phyloP scores from a whole-genome alignment of 92 coral and sea anemone species.

The Epizoanthus rinbou region DNA sequence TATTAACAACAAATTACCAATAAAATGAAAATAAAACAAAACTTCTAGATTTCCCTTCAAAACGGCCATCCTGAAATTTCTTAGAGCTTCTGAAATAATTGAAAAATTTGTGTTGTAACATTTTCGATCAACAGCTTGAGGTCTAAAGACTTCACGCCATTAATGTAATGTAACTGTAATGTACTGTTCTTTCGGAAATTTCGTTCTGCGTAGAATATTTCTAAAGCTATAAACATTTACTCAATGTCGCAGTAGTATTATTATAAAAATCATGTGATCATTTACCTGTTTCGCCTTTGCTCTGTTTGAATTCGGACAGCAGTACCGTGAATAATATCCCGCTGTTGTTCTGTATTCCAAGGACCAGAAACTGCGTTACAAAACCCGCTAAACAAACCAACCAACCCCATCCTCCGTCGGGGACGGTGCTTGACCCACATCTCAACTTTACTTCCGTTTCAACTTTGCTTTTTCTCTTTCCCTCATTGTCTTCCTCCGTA shows the following conservation, averaged over 20 bases:
- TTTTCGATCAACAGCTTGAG: too few species aligned
- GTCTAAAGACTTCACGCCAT: too few species aligned
- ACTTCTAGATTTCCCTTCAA: too few species aligned
- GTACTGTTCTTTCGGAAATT: too few species aligned
- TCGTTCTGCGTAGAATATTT: too few species aligned
- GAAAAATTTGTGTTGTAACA: too few species aligned
- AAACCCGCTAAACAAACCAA: constrained; percentile 46
- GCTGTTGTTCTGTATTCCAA: constrained; percentile 50
- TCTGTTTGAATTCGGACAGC: constrained; percentile 43
- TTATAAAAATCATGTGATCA: not conserved
- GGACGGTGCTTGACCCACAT: constrained; percentile 12
- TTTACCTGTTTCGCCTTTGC: constrained; percentile 81
- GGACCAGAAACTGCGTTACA: constrained; percentile 42
- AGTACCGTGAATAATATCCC: constrained; percentile 39
- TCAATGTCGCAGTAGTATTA: not conserved
- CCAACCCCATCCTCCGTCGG: constrained; percentile 61
- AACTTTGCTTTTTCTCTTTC: not conserved
- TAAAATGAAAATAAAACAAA: too few species aligned
- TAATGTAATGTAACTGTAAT: too few species aligned
- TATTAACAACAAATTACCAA: too few species aligned
- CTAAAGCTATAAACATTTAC: too few species aligned
- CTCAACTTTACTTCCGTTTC: constrained; percentile 33
- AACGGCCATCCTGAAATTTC: too few species aligned
- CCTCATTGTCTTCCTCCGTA: constrained; percentile 3
- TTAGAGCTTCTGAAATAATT: too few species aligned